Conservation (phyloP, 2,797 vertebrate species). For the Eutrigla gurnardus region DNA sequence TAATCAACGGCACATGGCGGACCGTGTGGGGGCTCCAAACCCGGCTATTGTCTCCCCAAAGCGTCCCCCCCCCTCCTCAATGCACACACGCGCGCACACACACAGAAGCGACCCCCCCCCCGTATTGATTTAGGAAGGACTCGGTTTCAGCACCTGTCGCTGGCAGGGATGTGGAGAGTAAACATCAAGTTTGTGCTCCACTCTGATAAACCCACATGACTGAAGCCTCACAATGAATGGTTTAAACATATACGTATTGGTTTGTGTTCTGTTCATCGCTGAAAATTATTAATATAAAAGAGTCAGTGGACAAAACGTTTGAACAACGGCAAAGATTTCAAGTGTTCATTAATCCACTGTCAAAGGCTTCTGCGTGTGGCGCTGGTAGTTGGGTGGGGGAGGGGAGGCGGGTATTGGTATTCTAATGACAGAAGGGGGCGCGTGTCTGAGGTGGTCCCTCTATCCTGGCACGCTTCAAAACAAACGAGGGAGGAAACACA, state of each 20-base stretch:
- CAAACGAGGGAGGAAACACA: slow-evolving; percentile 38
- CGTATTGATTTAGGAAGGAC: slow-evolving; percentile 51
- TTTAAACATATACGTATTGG: no score
- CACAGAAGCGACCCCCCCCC: neutral
- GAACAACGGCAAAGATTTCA: neutral
- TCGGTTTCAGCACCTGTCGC: slow-evolving; percentile 72
- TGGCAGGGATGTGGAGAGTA: slow-evolving; percentile 35
- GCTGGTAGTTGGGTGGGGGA: neutral
- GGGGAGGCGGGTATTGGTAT: slow-evolving; percentile 61
- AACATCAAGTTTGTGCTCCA: slow-evolving; percentile 38
- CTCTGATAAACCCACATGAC: neutral
- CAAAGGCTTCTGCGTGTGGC: slow-evolving; percentile 29
- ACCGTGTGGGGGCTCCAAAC: slow-evolving; percentile 54
- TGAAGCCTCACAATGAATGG: no score
- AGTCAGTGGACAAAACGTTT: neutral
- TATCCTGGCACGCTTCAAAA: slow-evolving; percentile 61
- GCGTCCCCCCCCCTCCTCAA: slow-evolving; percentile 50
- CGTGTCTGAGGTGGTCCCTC: slow-evolving; percentile 71
- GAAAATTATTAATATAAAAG: neutral
- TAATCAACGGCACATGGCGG: slow-evolving; percentile 85
- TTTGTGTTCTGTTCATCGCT: no score
- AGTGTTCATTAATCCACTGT: neutral
- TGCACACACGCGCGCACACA: slow-evolving; percentile 22
- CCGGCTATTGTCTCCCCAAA: slow-evolving; percentile 74
- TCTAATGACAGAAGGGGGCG: slow-evolving; percentile 74